Conservation (phyloP, 2,888 invertebrate genomes). For the Caradrina clavipalpis region DNA sequence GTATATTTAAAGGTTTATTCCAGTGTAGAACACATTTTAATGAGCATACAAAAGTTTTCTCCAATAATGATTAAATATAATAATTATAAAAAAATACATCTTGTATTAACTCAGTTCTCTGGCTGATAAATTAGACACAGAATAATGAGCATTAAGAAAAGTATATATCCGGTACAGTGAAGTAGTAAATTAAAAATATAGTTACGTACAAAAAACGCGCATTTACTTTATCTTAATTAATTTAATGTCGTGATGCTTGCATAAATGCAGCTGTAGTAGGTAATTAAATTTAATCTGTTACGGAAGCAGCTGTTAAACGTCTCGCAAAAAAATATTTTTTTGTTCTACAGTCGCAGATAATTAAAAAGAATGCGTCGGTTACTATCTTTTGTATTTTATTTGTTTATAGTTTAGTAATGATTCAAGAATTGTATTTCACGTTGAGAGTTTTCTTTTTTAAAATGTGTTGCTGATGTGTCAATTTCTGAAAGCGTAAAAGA, state of each 20-base stretch:
- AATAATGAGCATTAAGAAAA: slow-evolving; percentile 10
- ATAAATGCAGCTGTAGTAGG: slow-evolving; percentile 40
- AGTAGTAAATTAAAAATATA: slow-evolving; percentile 5
- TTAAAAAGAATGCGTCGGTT: slow-evolving; percentile 31
- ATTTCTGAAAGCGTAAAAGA: background rate
- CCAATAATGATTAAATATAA: background rate
- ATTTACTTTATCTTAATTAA: slow-evolving; percentile 44
- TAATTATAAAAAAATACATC: background rate
- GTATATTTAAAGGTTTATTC: background rate
- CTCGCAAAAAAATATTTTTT: slow-evolving; percentile 18
- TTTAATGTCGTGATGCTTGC: slow-evolving; percentile 35
- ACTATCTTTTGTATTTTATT: slow-evolving; percentile 24
- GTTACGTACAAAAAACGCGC: slow-evolving; percentile 22
- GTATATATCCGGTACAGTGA: slow-evolving; percentile 19
- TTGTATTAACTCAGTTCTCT: background rate
- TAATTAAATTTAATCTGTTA: slow-evolving; percentile 39
- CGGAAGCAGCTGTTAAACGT: slow-evolving; percentile 40
- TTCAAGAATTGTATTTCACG: background rate
- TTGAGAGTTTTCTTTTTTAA: background rate
- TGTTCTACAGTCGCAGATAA: slow-evolving; percentile 8
- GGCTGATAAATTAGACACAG: background rate
- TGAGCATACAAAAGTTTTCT: background rate
- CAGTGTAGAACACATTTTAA: slow-evolving; percentile 4
- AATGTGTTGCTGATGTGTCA: background rate
- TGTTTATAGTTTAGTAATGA: slow-evolving; percentile 5